These are phyloP conservation scores for Plutomurus gul DNA, from an alignment of 1,140 invertebrate species.

Conservation along the genomic window DNA sequence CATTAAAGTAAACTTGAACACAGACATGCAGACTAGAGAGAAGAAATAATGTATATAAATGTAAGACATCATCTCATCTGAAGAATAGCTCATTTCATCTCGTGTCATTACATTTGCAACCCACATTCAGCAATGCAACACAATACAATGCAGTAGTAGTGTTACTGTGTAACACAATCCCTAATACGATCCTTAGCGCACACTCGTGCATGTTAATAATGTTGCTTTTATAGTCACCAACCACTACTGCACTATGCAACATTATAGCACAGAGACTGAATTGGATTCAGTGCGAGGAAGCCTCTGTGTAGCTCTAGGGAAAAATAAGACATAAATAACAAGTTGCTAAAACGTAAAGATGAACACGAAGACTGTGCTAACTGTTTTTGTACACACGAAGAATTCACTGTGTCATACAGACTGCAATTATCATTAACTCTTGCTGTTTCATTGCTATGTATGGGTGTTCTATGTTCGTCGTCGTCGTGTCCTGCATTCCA, in stretches of 20 bases:
- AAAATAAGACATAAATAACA: slow-evolving; percentile 4
- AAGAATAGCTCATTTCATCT: slow-evolving; percentile 14
- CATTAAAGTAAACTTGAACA: no score
- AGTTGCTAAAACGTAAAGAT: background rate
- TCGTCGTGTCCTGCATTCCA: background rate
- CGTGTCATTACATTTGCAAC: slow-evolving; percentile 19
- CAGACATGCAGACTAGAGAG: no score
- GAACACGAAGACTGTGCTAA: background rate
- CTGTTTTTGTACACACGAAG: background rate
- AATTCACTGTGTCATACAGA: background rate
- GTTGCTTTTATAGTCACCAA: no score
- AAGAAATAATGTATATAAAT: no score
- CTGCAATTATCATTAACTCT: slow-evolving; percentile 20
- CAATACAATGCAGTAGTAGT: background rate
- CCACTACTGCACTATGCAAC: background rate
- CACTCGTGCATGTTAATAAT: no score
- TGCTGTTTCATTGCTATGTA: slow-evolving; percentile 1
- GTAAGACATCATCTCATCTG: no score
- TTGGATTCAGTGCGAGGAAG: background rate
- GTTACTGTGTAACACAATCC: no score
- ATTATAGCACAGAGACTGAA: background rate
- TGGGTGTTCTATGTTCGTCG: no score
- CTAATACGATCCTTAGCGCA: no score
- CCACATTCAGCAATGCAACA: background rate
- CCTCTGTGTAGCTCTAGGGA: background rate